phyloP scores from a whole-genome alignment of 2,888 invertebrate species.

The Tortricodes alternella region DNA sequence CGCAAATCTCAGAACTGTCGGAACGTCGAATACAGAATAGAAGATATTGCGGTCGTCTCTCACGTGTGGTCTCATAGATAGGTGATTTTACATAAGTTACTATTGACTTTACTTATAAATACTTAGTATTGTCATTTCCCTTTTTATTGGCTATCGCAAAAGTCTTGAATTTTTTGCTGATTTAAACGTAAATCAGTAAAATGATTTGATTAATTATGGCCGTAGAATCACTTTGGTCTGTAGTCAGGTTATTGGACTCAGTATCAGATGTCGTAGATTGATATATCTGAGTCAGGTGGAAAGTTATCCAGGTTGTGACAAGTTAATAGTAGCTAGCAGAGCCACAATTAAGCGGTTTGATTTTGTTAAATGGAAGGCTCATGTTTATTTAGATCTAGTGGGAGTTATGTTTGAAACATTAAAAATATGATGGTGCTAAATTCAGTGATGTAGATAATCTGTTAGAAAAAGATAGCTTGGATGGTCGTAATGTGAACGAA shows the following conservation, averaged over 20 bases:
- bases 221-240: not conserved
- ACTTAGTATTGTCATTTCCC: no score
- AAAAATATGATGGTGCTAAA: slow-evolving; percentile 1
- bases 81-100: slow-evolving; percentile 2
- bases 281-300: slow-evolving; percentile 24
- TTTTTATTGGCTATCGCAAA: no score
- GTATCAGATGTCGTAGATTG: slow-evolving; percentile 16
- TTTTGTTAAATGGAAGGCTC: slow-evolving; percentile 9
- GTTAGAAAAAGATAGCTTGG: no score
- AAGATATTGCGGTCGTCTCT: slow-evolving; percentile 6
- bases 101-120: no score
- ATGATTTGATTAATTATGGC: not conserved
- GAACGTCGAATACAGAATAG: slow-evolving; percentile 16
- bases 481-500: no score
- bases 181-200: not conserved
- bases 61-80: slow-evolving; percentile 17
- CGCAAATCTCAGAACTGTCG: slow-evolving; percentile 18
- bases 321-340: slow-evolving; percentile 11
- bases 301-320: slow-evolving; percentile 22
- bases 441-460: no score
- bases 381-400: slow-evolving; percentile 9
- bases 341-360: slow-evolving; percentile 20
- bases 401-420: no score
- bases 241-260: slow-evolving; percentile 9
- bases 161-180: not conserved